Evolutionary conservation across 2,797 vertebrate genomes (phyloP).

Genomic region (Picus viridis): DNA sequence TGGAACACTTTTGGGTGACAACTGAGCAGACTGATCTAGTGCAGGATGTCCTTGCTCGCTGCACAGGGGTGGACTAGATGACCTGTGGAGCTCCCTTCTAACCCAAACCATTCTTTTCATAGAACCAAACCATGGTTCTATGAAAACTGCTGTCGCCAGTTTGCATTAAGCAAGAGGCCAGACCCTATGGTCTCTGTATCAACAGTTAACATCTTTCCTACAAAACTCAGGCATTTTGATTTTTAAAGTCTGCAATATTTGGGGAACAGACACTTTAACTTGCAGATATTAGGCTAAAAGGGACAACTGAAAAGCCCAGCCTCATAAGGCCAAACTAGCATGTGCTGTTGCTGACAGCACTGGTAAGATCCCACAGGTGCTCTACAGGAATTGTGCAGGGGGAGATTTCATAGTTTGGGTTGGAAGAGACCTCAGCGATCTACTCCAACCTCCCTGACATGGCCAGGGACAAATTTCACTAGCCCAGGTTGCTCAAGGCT

Average conservation of each 20-base stretch:
- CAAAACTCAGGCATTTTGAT: background rate
- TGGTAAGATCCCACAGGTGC: background rate
- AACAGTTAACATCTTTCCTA: background rate
- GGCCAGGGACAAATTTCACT: too few relatives aligned
- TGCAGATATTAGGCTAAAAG: background rate
- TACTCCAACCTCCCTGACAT: too few relatives aligned
- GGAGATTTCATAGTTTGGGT: background rate
- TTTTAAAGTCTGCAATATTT: background rate
- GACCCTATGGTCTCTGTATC: accelerated
- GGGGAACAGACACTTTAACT: background rate
- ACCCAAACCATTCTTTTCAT: too few relatives aligned
- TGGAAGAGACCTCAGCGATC: too few relatives aligned
- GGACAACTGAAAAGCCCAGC: background rate
- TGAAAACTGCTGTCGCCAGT: background rate
- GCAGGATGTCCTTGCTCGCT: too few relatives aligned
- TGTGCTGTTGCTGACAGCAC: background rate
- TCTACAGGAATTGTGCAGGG: background rate
- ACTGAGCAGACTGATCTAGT: too few relatives aligned
- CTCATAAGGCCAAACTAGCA: background rate
- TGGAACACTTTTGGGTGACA: background rate
- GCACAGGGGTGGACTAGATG: too few relatives aligned
- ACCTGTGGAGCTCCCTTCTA: too few relatives aligned
- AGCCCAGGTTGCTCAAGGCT: too few relatives aligned
- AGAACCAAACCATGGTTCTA: too few relatives aligned
- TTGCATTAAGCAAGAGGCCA: background rate